Evolutionary conservation across 1,140 invertebrate species (phyloP).

Genomic region (Eurosta solidaginis): DNA sequence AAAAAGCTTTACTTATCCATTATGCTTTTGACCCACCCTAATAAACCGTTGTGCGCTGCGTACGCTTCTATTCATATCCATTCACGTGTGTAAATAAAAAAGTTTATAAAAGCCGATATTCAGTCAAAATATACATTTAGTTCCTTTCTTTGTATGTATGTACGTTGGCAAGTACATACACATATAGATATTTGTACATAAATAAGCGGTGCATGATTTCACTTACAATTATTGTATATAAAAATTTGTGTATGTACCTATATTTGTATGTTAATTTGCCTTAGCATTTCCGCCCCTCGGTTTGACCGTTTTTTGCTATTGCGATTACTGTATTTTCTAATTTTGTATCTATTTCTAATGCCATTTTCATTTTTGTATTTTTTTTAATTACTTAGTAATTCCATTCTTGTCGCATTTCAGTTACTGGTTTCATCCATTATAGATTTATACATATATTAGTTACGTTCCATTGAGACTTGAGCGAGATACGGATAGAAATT

Average conservation of each 20-base stretch:
- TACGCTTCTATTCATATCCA: background rate
- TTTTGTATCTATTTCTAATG: background rate
- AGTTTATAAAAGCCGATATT: background rate
- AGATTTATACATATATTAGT: no score
- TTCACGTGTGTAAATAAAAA: background rate
- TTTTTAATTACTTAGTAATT: background rate
- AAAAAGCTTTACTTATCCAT: no score
- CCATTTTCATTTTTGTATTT: background rate
- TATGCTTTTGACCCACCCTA: no score
- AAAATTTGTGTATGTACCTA: background rate
- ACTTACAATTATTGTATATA: no score
- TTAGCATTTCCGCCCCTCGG: slow-evolving; percentile 1
- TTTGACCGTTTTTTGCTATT: slow-evolving; percentile 7
- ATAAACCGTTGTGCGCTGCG: background rate
- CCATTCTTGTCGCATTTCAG: background rate
- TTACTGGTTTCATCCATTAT: background rate
- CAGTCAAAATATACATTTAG: background rate
- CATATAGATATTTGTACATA: background rate
- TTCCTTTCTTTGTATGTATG: no score
- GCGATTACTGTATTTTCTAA: slow-evolving; percentile 1
- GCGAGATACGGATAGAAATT: no score
- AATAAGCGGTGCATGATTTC: background rate
- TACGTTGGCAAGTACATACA: no score
- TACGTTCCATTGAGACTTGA: no score
- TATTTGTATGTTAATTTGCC: slow-evolving; percentile 4